These are phyloP conservation scores for Merodon equestris DNA, from an alignment of 2,888 invertebrate species.

Conservation along the genomic window DNA sequence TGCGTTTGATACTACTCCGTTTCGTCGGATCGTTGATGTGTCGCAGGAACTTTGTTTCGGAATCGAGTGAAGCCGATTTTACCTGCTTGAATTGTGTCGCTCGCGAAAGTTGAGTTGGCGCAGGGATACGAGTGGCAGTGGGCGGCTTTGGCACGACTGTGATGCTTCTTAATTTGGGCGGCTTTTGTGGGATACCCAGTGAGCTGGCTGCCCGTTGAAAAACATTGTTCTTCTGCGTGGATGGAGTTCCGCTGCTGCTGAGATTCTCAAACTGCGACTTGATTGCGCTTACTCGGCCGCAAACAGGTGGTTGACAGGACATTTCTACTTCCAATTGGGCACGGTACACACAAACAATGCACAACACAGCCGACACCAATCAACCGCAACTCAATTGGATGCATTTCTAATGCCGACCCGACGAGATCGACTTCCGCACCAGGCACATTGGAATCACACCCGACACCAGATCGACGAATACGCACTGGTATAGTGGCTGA, in stretches of 20 bases:
- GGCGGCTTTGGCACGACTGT: conserved; percentile 43
- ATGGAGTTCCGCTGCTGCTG: conserved; percentile 69
- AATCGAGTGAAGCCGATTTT: conserved; percentile 58
- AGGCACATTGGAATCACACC: conserved; percentile 2
- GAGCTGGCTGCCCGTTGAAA: conserved; percentile 70
- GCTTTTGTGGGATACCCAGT: conserved; percentile 67
- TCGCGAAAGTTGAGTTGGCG: conserved; percentile 42
- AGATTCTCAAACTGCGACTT: conserved; percentile 83
- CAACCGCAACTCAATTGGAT: conserved; percentile 52
- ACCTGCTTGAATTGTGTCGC: conserved; percentile 58
- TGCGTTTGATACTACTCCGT: conserved; percentile 80
- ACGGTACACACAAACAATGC: conserved; percentile 35
- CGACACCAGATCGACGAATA: conserved; percentile 3
- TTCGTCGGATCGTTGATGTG: conserved; percentile 78
- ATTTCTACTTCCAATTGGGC: conserved; percentile 48
- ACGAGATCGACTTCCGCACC: conserved; percentile 16
- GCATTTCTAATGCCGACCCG: conserved; percentile 52
- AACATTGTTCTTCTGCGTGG: conserved; percentile 51
- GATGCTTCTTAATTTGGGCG: conserved; percentile 58
- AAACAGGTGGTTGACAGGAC: conserved; percentile 71
- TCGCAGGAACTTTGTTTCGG: conserved; percentile 59
- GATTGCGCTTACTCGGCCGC: conserved; percentile 82
- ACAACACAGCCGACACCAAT: conserved; percentile 46
- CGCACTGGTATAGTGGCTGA: too few species aligned
- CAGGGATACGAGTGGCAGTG: conserved; percentile 41